Base-by-base conservation (phyloP, 2,888 invertebrate species). In the Timema cristinae region DNA sequence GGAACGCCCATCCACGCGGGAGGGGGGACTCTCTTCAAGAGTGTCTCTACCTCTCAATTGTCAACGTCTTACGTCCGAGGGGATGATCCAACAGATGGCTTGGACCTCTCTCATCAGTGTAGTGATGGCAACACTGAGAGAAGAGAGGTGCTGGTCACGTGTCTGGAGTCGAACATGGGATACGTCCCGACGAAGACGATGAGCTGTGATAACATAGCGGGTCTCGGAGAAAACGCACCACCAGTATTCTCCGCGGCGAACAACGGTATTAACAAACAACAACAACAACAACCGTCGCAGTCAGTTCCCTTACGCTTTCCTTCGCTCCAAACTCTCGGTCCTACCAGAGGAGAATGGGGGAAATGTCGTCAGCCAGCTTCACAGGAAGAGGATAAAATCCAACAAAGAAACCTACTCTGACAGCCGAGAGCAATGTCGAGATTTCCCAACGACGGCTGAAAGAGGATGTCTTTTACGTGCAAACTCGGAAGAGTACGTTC, bases 31-130 rank as follows among this genome's bases (percentile, higher is more conserved):
- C 82, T 92, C n/a, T 91, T 91, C 78, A 85, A 92, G 71, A 91
- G 91, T 79, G 91, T 91, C 80, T 91, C 91, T 54, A 91, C 92
- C 50, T 91, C 91, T 70, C 91, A 71, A 50, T 15, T 71, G 47
- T 72, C 70, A 5, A 70, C 59, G 32, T 72, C 84, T 4, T 92
- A 92, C 79, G 87, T 92, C 54, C 90, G 91, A 79, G 91, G 91
- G 74, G 92, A 92, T 79, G 92, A 92, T 82, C 91, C 92, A 9
- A 90, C 91, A n/a, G 91, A 91, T 78, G 91, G 91, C 61, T 86
- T 92, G 71, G 91, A 90, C 79, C 84, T 90, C 9, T 59, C 72
- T 47, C 50, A 52, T 15, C 47, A 32, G 7, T 32, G 63, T 32
- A 69, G 56, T 50, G 56, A 71, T 16, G 16, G 67, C 6, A 13